Percentiles rank a stretch among this genome's conserved stretches.
Conservation (phyloP, 2,113 vertebrate genomes). For the Fregata magnificens region DNA sequence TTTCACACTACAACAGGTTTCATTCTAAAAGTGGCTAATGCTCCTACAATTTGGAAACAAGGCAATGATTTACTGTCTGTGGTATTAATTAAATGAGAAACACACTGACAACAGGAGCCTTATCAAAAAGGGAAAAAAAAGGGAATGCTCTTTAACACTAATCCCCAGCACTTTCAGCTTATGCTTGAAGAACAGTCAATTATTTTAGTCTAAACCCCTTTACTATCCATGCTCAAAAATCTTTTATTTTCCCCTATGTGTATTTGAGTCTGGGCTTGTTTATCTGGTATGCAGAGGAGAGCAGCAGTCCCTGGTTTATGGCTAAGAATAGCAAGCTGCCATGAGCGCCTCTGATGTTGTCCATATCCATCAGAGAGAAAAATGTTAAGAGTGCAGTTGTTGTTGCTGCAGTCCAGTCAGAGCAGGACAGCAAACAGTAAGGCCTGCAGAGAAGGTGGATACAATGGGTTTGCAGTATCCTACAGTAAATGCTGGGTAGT, state of each 20-base stretch:
- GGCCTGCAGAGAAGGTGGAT: background rate
- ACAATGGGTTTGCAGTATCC: background rate
- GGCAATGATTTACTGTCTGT: background rate
- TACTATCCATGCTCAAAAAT: background rate
- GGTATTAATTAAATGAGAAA: conserved; percentile 28
- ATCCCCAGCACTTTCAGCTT: background rate
- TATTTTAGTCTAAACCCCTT: background rate
- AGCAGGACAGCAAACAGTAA: background rate
- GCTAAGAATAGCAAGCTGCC: background rate
- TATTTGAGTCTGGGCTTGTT: background rate
- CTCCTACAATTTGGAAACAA: conserved; percentile 18
- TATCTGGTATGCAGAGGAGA: background rate
- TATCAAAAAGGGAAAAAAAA: background rate
- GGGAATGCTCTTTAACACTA: background rate
- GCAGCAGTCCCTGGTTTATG: background rate
- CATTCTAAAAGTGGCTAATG: background rate
- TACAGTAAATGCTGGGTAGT: background rate
- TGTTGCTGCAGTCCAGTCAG: background rate
- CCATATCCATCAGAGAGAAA: background rate
- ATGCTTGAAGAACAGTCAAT: background rate
- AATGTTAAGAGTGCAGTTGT: background rate
- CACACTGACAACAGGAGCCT: background rate
- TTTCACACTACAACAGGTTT: conserved; percentile 7
- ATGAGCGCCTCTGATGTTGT: background rate
- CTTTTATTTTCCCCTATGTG: background rate